Evolutionary conservation across 2,113 vertebrate genomes (phyloP), one percentile per base, ranked within the genome.

Genomic region (Daubentonia madagascariensis): DNA sequence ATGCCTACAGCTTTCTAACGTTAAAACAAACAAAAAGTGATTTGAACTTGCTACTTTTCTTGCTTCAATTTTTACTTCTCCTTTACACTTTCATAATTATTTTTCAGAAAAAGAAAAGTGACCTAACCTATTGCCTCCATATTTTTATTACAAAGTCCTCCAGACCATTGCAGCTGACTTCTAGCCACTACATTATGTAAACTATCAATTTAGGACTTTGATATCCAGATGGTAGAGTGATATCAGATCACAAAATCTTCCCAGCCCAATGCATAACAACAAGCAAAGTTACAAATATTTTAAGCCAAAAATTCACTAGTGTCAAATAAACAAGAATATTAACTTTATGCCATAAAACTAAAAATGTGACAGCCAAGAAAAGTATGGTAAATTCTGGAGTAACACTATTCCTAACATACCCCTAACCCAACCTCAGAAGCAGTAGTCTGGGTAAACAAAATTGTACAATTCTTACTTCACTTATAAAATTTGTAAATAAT

Each of bases 1-100:
- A 32, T 54, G 25, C 25, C 68, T 73, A 3, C 37, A n/a, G 54
- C 32, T 93, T 84, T 79, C 81, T 30, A 83, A 17, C 35, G 37
- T 32, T 89, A 94, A 89, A 93, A 72, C 14, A 93, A 76, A 88
- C 48, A 85, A 79, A 85, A 96, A 25, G 11, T 72, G 32, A 45
- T 45, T 84, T 78, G 32, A 84, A 57, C 35, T 93, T 80, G 28
- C 23, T 22, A n/a, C 1, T 63, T 30, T 91, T 54, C 37, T 63
- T 63, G 9, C 14, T 84, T 65, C 28, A 17, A 10, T 43, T 80
- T 75, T 90, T 45, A 70, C 5, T n/a, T 83, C 17, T 45, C 40
- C 13, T 86, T 92, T 57, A 54, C 81, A 65, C 12, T 83, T 94
- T 32, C 67, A 83, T 70, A 70, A 57, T 70, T 65, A 83, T 67